Evolutionary conservation across 2,888 invertebrate species (phyloP).

Genomic region (Cyrtodaria siliqua): DNA sequence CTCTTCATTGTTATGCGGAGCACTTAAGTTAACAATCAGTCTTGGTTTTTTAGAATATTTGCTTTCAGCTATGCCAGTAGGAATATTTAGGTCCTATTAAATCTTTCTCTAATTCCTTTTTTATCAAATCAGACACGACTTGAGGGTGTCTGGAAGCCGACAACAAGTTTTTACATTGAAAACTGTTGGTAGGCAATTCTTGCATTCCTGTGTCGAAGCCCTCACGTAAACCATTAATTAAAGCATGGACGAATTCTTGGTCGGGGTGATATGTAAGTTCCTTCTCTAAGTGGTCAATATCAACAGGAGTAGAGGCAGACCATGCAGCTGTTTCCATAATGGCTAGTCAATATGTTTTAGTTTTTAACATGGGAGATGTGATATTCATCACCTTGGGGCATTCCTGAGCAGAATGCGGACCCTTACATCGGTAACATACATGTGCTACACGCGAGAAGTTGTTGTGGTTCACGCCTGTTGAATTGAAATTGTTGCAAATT

Average conservation of each 20-base stretch:
- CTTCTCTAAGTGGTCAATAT: constrained; percentile 1
- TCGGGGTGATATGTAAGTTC: constrained; percentile 13
- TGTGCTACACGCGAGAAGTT: background rate
- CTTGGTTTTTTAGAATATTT: constrained; percentile 58
- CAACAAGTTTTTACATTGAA: constrained; percentile 42
- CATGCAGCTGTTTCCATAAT: background rate
- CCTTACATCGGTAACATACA: background rate
- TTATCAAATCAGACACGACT: constrained; percentile 27
- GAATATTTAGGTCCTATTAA: constrained; percentile 50
- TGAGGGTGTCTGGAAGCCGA: constrained; percentile 38
- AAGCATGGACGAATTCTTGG: background rate
- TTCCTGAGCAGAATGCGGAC: background rate
- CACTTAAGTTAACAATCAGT: constrained; percentile 58
- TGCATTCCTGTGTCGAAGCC: constrained; percentile 15
- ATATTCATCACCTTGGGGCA: background rate
- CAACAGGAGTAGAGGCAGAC: constrained; percentile 4
- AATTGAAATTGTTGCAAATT: background rate
- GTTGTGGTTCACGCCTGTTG: background rate
- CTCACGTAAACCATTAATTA: background rate
- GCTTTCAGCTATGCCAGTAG: constrained; percentile 43
- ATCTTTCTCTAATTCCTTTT: constrained; percentile 48
- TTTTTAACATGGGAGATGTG: background rate
- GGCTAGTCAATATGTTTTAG: background rate
- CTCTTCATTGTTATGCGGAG: constrained; percentile 49
- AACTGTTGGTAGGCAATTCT: background rate